Conservation (phyloP, 2,113 vertebrate species). For the Tinamus guttatus region DNA sequence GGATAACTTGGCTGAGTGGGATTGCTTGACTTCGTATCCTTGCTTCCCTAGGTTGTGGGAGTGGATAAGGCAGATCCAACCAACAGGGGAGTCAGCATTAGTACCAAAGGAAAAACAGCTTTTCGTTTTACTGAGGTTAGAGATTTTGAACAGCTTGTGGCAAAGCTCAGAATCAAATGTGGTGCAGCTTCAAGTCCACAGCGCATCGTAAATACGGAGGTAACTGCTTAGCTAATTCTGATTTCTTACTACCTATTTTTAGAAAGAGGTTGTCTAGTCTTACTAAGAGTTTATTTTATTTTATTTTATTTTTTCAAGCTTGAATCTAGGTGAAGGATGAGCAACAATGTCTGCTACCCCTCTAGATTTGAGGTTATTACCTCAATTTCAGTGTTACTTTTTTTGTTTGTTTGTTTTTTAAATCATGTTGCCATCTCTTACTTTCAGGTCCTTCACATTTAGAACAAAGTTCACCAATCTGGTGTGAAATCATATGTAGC, state of each 20-base stretch:
- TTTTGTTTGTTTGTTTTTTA: not conserved
- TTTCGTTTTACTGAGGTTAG: conserved; percentile 92
- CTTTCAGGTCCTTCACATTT: not conserved
- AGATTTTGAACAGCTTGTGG: conserved; percentile 88
- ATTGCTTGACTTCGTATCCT: not conserved
- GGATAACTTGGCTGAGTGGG: not conserved
- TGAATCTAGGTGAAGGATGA: not conserved
- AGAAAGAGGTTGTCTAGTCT: not conserved
- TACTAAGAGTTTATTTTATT: not conserved
- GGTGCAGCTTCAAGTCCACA: conserved; percentile 81
- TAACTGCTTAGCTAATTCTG: conserved; percentile 61
- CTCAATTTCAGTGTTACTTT: not conserved
- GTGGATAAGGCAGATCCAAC: conserved; percentile 85
- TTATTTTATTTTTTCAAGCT: too few relatives aligned
- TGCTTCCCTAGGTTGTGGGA: conserved; percentile 80
- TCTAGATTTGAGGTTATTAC: not conserved
- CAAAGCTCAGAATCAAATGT: conserved; percentile 84
- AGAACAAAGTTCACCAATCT: not conserved
- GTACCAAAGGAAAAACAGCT: conserved; percentile 89
- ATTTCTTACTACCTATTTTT: not conserved
- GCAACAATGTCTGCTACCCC: not conserved
- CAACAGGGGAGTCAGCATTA: conserved; percentile 86
- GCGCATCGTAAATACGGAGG: conserved; percentile 82
- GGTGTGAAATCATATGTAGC: not conserved
- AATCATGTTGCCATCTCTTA: not conserved